These are phyloP conservation scores for Macquaria ambigua DNA, from an alignment of 2,113 vertebrate species.

Conservation along the genomic window DNA sequence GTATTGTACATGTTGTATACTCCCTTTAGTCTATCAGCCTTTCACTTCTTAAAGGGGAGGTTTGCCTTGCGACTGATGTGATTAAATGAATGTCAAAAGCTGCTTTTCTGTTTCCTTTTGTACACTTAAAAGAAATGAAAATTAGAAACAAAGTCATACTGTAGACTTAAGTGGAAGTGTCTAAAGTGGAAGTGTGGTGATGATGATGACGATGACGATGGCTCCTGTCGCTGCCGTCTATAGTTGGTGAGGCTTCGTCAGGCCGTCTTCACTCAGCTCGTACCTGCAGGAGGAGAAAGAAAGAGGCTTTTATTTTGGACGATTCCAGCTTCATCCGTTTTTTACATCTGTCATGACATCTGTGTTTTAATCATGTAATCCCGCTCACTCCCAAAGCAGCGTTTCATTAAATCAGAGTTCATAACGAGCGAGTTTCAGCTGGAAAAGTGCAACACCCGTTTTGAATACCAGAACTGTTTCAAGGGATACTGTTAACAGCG, in stretches of 20 bases:
- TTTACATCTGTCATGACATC: too few species aligned
- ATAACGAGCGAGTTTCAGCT: neutral
- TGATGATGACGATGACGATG: neutral
- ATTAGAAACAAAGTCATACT: slow-evolving; percentile 10
- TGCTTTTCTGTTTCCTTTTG: slow-evolving; percentile 38
- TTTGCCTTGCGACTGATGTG: slow-evolving; percentile 75
- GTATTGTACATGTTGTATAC: slow-evolving; percentile 30
- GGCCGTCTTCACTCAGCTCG: slow-evolving; percentile 93
- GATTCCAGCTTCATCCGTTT: too few species aligned
- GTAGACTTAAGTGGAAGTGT: slow-evolving; percentile 33
- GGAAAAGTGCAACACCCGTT: too few species aligned
- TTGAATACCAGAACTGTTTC: too few species aligned
- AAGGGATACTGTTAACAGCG: too few species aligned
- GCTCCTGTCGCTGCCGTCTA: slow-evolving; percentile 66
- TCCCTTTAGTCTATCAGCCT: slow-evolving; percentile 58
- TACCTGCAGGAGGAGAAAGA: slow-evolving; percentile 84
- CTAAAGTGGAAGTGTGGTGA: slow-evolving; percentile 35
- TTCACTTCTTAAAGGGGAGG: slow-evolving; percentile 71
- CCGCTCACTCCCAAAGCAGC: too few species aligned
- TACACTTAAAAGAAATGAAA: slow-evolving; percentile 28
- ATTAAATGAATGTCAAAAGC: slow-evolving; percentile 73
- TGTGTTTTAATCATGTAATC: neutral
- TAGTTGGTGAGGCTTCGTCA: slow-evolving; percentile 75
- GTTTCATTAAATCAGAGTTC: neutral
- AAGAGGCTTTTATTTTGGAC: slow-evolving; percentile 3